These are phyloP conservation scores for Pseudochirops corinnae DNA, from an alignment of 2,797 vertebrate species.

Conservation along the genomic window DNA sequence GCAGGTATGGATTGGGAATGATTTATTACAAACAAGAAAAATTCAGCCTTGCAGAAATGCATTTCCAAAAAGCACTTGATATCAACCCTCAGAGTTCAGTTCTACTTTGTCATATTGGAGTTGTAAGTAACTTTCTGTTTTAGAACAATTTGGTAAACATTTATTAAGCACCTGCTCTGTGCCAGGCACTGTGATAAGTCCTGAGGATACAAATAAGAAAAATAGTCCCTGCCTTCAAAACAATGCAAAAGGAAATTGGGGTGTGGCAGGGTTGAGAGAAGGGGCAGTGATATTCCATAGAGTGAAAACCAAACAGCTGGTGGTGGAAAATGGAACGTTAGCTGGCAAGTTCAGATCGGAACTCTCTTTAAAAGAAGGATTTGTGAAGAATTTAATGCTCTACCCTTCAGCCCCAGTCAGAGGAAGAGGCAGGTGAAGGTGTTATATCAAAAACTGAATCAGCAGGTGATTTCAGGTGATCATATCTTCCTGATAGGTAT, in stretches of 20 bases:
- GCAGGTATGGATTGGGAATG: constrained; percentile 98
- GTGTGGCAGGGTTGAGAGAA: not conserved
- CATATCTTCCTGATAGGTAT: not conserved
- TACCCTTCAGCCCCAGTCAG: not conserved
- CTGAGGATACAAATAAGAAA: not conserved
- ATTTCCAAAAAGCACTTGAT: constrained; percentile 98
- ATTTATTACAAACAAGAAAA: constrained; percentile 99
- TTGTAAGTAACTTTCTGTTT: constrained; percentile 88
- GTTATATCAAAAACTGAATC: not conserved
- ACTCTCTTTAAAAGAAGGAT: not conserved
- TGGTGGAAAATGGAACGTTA: not conserved
- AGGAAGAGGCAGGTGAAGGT: not conserved
- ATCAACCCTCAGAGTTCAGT: constrained; percentile 99
- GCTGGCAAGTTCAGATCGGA: not conserved
- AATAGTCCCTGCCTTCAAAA: not conserved
- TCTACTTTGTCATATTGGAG: constrained; percentile 97
- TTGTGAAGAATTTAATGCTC: not conserved
- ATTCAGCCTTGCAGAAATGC: constrained; percentile 98
- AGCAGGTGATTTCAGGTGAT: not conserved
- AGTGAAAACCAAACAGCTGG: not conserved
- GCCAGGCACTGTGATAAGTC: not conserved
- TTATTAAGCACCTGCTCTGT: not conserved
- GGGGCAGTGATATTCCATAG: not conserved
- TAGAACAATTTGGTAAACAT: not conserved
- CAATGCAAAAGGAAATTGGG: not conserved